These are phyloP conservation scores for Blennius ocellaris DNA, from an alignment of 2,113 vertebrate genomes.

Conservation along the genomic window DNA sequence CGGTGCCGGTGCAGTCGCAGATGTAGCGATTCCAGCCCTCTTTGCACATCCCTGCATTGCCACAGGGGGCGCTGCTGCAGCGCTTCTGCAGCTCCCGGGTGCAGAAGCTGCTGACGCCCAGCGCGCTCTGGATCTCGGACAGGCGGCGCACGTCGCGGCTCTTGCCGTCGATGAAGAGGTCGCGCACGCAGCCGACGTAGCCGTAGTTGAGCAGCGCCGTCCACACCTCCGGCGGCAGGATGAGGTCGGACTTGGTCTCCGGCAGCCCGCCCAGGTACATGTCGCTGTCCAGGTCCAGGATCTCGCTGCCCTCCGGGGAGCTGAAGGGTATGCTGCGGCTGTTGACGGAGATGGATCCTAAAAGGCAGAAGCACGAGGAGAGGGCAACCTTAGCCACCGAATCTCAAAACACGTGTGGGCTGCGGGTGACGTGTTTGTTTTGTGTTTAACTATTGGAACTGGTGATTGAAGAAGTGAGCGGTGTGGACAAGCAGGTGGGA, in stretches of 20 bases:
- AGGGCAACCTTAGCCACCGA: background rate
- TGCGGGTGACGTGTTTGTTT: no score
- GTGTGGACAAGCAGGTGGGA: no score
- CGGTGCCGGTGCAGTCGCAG: constrained; percentile 91
- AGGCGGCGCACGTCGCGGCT: constrained; percentile 90
- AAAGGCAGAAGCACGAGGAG: background rate
- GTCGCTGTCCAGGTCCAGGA: constrained; percentile 91
- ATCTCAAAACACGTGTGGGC: background rate
- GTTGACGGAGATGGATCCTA: constrained; percentile 93
- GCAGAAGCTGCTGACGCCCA: constrained; percentile 90
- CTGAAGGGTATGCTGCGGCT: constrained; percentile 92
- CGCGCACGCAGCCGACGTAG: constrained; percentile 92
- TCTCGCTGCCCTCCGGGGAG: constrained; percentile 92
- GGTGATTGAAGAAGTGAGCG: no score
- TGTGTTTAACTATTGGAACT: no score
- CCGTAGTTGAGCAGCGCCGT: constrained; percentile 90
- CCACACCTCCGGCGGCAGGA: constrained; percentile 94
- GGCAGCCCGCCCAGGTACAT: constrained; percentile 92
- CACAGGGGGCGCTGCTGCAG: constrained; percentile 88
- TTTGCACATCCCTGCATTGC: constrained; percentile 87
- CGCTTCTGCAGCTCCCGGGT: constrained; percentile 90
- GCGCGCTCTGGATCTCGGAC: constrained; percentile 86
- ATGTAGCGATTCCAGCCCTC: constrained; percentile 96
- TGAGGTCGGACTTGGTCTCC: constrained; percentile 84
- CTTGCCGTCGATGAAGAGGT: constrained; percentile 94